phyloP scores from a whole-genome alignment of 2,888 invertebrate species.

The Nephrotoma appendiculata region DNA sequence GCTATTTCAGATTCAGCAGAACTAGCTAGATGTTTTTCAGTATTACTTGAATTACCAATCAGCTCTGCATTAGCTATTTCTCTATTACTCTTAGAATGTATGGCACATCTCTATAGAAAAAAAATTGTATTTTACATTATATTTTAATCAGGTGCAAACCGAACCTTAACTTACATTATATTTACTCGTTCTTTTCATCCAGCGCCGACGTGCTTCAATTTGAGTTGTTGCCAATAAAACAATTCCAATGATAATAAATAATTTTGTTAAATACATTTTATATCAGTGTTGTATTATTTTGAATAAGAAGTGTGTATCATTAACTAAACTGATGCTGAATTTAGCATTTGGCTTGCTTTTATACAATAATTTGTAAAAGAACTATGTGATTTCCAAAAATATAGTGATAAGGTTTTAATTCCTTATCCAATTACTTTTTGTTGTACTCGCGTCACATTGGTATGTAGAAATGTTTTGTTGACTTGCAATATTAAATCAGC shows the following conservation, averaged over 20 bases:
- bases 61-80: not conserved
- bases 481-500: too few relatives aligned
- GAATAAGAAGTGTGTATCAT: not conserved
- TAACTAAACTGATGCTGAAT: not conserved
- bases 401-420: not conserved
- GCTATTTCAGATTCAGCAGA: not conserved
- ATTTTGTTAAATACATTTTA: not conserved
- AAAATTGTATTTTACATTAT: not conserved
- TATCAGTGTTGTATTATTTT: not conserved
- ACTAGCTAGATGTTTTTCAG: not conserved
- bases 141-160: not conserved
- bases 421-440: too few relatives aligned
- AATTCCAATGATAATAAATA: not conserved
- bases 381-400: not conserved
- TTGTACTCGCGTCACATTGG: too few relatives aligned
- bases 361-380: not conserved
- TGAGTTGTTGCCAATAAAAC: not conserved
- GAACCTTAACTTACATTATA: not conserved
- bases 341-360: not conserved
- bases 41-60: not conserved
- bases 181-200: not conserved
- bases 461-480: too few relatives aligned
- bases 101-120: not conserved
- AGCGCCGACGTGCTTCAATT: not conserved
- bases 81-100: not conserved